A percentile compares a stretch with the other conserved stretches of the same genome.
These are phyloP conservation scores for Aspiorhynchus laticeps DNA, from an alignment of 2,113 vertebrate species.

Conservation along the genomic window DNA sequence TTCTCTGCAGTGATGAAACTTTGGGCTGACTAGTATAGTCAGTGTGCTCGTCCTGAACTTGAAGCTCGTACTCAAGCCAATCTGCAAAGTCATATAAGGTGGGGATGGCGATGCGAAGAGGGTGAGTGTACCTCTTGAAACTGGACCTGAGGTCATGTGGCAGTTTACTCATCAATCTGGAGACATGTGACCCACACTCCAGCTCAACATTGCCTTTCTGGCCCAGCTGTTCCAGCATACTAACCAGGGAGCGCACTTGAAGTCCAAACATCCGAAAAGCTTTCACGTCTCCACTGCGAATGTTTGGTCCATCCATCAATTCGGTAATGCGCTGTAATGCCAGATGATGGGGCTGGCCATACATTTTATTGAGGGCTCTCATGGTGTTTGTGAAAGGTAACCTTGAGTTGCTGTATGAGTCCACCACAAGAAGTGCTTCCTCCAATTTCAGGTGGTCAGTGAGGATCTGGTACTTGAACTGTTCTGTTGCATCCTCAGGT, in stretches of 20 bases:
- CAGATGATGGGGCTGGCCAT: not conserved
- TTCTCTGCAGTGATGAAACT: too few species aligned
- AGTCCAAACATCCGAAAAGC: not conserved
- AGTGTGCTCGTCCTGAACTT: not conserved
- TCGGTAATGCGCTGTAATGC: too few species aligned
- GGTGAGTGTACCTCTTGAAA: not conserved
- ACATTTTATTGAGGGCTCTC: not conserved
- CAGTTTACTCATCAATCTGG: not conserved
- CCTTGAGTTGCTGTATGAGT: constrained; percentile 9
- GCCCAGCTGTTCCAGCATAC: not conserved
- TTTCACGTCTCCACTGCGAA: not conserved
- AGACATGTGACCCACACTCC: not conserved
- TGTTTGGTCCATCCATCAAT: not conserved
- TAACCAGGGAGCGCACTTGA: not conserved
- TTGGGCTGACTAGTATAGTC: too few species aligned
- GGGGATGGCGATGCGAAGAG: not conserved
- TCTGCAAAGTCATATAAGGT: not conserved
- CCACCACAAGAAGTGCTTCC: not conserved
- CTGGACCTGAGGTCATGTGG: not conserved
- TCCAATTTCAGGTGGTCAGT: constrained; percentile 24
- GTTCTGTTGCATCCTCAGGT: not conserved
- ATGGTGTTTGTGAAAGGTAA: not conserved
- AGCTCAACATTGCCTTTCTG: not conserved
- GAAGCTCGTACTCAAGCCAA: constrained; percentile 6
- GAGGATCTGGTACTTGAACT: too few species aligned